phyloP scores from a whole-genome alignment of 2,797 vertebrate genomes.

The Tympanoctomys barrerae region DNA sequence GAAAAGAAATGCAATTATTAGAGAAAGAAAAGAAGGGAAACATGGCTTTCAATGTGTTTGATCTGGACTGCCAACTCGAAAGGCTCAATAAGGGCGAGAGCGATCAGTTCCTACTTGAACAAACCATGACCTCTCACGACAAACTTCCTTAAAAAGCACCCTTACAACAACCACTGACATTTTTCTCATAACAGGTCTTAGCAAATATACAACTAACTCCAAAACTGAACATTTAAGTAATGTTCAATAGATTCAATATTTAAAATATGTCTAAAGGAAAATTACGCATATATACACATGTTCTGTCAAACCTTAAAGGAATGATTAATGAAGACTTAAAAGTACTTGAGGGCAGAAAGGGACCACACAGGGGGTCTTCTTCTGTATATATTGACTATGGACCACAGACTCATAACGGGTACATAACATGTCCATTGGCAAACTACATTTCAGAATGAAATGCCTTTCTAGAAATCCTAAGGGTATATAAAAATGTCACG shows the following conservation, averaged over 20 bases:
- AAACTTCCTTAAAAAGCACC: not conserved
- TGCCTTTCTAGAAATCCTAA: not conserved
- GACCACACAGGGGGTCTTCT: not conserved
- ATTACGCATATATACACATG: not conserved
- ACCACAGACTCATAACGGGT: not conserved
- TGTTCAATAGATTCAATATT: not conserved
- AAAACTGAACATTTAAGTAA: slow-evolving; percentile 30
- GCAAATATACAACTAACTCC: not conserved
- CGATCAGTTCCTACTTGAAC: not conserved
- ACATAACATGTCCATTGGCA: not conserved
- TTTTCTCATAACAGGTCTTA: slow-evolving; percentile 3
- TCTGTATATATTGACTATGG: not conserved
- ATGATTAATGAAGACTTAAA: not conserved
- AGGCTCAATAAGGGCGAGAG: not conserved
- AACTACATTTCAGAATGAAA: not conserved
- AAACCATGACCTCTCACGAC: not conserved
- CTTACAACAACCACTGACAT: not conserved
- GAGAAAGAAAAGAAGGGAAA: not conserved
- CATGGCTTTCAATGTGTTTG: not conserved
- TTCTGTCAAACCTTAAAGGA: not conserved
- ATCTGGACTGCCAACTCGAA: not conserved
- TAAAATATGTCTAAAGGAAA: slow-evolving; percentile 31
- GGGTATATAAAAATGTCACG: not conserved
- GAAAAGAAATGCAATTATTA: not conserved
- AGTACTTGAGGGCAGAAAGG: not conserved